Evolutionary conservation across 2,888 invertebrate genomes (phyloP).

Genomic region (Nemapogon koenigi): DNA sequence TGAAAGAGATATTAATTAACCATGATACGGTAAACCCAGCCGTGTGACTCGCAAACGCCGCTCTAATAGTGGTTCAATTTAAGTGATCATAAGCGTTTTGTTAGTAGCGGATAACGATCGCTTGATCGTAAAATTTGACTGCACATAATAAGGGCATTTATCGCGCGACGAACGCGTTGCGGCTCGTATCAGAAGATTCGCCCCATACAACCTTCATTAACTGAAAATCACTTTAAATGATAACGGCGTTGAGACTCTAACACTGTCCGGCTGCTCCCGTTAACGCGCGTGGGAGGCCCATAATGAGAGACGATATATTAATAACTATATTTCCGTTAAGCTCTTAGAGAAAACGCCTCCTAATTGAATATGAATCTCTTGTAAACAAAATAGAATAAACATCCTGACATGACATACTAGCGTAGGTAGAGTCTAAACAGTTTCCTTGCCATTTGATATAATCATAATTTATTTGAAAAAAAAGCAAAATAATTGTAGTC

Average conservation of each 20-base stretch:
- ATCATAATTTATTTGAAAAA: too few species aligned
- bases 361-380: too few species aligned
- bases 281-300: neutral
- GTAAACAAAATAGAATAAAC: too few species aligned
- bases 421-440: too few species aligned
- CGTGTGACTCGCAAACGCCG: conserved; percentile 32
- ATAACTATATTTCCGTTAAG: too few species aligned
- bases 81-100: conserved; percentile 40
- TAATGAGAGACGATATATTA: too few species aligned
- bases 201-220: conserved; percentile 48
- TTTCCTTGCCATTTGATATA: too few species aligned
- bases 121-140: conserved; percentile 61
- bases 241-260: conserved; percentile 26
- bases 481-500: too few species aligned
- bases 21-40: conserved; percentile 26
- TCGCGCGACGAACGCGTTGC: conserved; percentile 36
- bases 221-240: conserved; percentile 56
- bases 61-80: conserved; percentile 46
- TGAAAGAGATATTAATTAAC: conserved; percentile 34
- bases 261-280: conserved; percentile 20
- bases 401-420: too few species aligned
- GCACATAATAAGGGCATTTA: conserved; percentile 56
- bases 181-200: conserved; percentile 21
- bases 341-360: too few species aligned
- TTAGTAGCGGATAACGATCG: conserved; percentile 48